Percentiles rank a stretch among this genome's conserved stretches.
Evolutionary conservation across 2,888 invertebrate species (phyloP).

Genomic region (Tipula lateralis): DNA sequence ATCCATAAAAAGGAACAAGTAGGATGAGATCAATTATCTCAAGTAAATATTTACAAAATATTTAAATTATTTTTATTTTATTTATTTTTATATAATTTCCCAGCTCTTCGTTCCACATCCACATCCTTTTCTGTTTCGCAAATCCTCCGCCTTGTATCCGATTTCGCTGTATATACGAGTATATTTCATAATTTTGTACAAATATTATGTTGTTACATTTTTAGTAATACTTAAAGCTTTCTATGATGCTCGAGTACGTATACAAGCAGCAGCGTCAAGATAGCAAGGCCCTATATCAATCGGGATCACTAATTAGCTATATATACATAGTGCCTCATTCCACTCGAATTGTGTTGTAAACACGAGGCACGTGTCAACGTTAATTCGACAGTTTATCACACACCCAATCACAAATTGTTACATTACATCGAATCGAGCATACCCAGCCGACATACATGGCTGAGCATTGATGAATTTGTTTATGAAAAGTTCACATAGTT

Average conservation of each 20-base stretch:
- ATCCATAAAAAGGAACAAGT: slow-evolving; percentile 24
- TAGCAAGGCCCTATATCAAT: too few relatives aligned
- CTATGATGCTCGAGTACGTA: too few relatives aligned
- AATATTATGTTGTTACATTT: not conserved
- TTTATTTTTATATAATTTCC: slow-evolving; percentile 34
- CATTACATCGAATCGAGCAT: not conserved
- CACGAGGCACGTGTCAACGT: not conserved
- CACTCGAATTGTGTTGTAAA: too few relatives aligned
- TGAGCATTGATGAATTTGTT: not conserved
- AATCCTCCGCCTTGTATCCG: not conserved
- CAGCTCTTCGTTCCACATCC: not conserved
- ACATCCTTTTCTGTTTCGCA: not conserved
- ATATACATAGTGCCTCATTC: too few relatives aligned
- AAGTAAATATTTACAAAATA: slow-evolving; percentile 31
- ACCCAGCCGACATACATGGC: not conserved
- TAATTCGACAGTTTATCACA: not conserved
- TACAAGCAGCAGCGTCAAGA: too few relatives aligned
- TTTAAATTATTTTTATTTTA: slow-evolving; percentile 27
- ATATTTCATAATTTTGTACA: not conserved
- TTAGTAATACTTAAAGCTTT: not conserved
- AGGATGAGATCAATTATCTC: slow-evolving; percentile 32
- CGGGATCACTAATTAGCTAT: too few relatives aligned
- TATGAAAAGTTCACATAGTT: not conserved
- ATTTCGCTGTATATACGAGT: not conserved
- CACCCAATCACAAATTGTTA: slow-evolving; percentile 8